phyloP scores from a whole-genome alignment of 2,888 invertebrate genomes.

The Agonopterix arenella region DNA sequence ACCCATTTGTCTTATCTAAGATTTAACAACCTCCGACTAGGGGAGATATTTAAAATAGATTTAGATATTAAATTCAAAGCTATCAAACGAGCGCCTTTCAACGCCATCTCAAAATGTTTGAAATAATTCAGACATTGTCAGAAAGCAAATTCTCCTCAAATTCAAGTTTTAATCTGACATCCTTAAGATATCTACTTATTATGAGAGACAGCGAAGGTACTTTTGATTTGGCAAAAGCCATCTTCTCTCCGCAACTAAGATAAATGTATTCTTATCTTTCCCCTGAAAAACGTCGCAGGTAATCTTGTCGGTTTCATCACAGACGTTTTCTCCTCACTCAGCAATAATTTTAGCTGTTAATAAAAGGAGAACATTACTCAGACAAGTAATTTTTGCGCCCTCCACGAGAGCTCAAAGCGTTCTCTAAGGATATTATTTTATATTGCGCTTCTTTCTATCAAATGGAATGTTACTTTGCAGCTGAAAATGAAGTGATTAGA shows the following conservation, averaged over 20 bases:
- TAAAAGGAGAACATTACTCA: conserved; percentile 48
- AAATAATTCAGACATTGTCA: too few species aligned
- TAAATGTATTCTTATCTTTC: conserved; percentile 35
- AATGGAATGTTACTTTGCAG: background rate
- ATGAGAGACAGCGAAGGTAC: conserved; percentile 13
- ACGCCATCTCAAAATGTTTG: too few species aligned
- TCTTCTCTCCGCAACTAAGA: conserved; percentile 24
- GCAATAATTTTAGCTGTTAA: conserved; percentile 52
- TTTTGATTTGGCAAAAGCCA: conserved; percentile 24
- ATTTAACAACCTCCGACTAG: too few species aligned
- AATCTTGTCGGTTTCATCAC: conserved; percentile 43
- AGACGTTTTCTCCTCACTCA: conserved; percentile 30
- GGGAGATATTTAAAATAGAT: too few species aligned
- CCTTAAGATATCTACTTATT: background rate
- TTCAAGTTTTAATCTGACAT: background rate
- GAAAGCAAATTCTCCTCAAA: too few species aligned
- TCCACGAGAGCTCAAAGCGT: conserved; percentile 3
- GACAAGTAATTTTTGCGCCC: conserved; percentile 39
- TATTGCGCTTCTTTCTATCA: background rate
- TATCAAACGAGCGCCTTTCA: too few species aligned
- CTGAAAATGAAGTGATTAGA: conserved; percentile 24
- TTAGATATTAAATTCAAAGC: too few species aligned
- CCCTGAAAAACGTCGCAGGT: conserved; percentile 36
- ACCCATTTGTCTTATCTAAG: too few species aligned
- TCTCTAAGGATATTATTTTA: background rate